A percentile compares a stretch with the other conserved stretches of the same genome.
These are phyloP conservation scores for Ammospiza nelsoni DNA, from an alignment of 2,113 vertebrate genomes.

Conservation along the genomic window DNA sequence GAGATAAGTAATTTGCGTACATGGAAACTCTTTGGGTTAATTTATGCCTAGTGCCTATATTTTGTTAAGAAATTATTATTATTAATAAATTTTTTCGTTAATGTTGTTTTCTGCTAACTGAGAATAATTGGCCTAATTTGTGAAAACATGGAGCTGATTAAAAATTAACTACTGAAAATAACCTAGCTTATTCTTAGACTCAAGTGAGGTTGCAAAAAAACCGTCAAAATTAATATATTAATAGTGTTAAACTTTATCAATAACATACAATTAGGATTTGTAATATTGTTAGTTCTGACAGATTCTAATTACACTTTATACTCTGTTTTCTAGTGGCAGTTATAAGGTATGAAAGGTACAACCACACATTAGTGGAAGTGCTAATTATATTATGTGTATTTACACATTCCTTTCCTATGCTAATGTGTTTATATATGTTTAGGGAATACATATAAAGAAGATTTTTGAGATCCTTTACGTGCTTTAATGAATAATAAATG, in stretches of 20 bases:
- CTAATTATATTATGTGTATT: conserved; percentile 27
- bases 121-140: conserved; percentile 29
- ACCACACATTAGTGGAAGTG: not conserved
- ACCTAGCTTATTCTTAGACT: not conserved
- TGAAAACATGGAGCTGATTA: not conserved
- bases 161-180: conserved; percentile 21
- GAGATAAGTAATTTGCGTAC: conserved; percentile 8
- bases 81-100: not conserved
- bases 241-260: not conserved
- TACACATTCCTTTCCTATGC: not conserved
- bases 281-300: not conserved
- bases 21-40: not conserved
- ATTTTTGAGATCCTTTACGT: not conserved
- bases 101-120: not conserved
- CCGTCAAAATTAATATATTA: not conserved
- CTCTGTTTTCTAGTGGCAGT: not conserved
- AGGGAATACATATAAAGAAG: not conserved
- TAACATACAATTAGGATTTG: not conserved
- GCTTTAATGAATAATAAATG: not conserved
- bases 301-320: not conserved
- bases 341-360: not conserved
- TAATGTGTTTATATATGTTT: not conserved
- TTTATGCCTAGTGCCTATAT: not conserved
- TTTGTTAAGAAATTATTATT: not conserved
- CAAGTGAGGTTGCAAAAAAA: not conserved